Conservation (phyloP, 2,113 vertebrate genomes). For the Sturnus vulgaris region DNA sequence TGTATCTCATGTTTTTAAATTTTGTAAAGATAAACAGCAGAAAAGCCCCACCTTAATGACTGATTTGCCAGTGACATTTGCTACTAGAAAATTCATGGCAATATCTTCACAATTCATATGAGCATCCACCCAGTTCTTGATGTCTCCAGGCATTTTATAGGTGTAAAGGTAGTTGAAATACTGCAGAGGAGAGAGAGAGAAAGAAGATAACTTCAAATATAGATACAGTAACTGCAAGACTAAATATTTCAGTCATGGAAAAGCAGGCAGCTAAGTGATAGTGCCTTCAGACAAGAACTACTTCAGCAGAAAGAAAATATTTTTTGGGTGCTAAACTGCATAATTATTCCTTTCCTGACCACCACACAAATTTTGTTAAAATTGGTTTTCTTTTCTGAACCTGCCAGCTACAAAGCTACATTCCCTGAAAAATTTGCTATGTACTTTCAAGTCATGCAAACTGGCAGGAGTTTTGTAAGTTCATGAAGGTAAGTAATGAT, state of each 20-base stretch:
- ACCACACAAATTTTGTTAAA: background rate
- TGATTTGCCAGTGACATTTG: slow-evolving; percentile 96
- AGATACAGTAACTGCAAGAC: background rate
- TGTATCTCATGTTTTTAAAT: background rate
- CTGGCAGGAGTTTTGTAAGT: background rate
- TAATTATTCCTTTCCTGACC: background rate
- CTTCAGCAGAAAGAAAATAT: background rate
- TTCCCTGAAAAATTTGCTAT: background rate
- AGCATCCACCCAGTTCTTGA: slow-evolving; percentile 98
- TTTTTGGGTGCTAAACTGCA: background rate
- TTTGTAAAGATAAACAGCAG: background rate
- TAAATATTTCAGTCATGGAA: background rate
- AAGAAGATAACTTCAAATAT: background rate
- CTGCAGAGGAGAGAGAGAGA: slow-evolving; percentile 66
- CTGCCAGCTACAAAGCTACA: background rate
- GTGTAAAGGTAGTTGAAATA: slow-evolving; percentile 99
- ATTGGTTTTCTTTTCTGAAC: background rate
- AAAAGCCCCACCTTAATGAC: slow-evolving; percentile 89
- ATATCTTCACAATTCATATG: slow-evolving; percentile 99
- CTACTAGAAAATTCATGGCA: slow-evolving; percentile 98
- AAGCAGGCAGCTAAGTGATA: background rate
- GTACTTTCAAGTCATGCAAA: background rate
- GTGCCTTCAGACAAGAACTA: background rate
- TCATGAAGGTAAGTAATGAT: background rate
- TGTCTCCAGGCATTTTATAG: slow-evolving; percentile 98